A percentile compares a stretch with the other conserved stretches of the same genome.
These are phyloP conservation scores for Papilio gigon DNA, from an alignment of 2,888 invertebrate genomes.

Conservation along the genomic window DNA sequence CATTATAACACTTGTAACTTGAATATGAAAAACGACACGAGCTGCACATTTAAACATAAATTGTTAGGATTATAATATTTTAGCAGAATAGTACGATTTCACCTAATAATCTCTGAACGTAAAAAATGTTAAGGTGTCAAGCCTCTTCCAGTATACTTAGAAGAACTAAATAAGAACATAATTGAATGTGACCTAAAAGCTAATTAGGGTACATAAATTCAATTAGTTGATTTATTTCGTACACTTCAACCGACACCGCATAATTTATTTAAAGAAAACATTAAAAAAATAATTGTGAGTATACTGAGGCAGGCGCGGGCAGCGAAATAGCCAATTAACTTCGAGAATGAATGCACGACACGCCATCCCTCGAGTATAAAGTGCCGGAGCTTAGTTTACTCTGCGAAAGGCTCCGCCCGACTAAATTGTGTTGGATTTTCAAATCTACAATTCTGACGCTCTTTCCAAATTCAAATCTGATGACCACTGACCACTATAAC, in stretches of 20 bases:
- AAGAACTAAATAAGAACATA: no score
- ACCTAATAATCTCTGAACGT: no score
- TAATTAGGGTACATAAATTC: background rate
- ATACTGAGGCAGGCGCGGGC: conserved; percentile 15
- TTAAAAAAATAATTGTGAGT: conserved; percentile 17
- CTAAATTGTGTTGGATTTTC: background rate
- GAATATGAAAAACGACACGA: background rate
- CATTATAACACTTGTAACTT: background rate
- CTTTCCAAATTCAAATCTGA: background rate
- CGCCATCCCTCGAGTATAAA: conserved; percentile 12
- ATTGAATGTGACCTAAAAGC: no score
- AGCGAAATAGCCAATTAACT: conserved; percentile 27
- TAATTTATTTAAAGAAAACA: conserved; percentile 13
- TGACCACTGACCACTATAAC: background rate
- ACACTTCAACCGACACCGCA: background rate
- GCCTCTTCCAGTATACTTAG: no score
- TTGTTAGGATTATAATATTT: no score
- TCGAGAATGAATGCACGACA: conserved; percentile 13
- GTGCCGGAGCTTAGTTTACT: conserved; percentile 9
- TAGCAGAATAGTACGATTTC: no score
- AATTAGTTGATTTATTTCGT: background rate
- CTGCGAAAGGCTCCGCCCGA: background rate
- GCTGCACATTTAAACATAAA: no score
- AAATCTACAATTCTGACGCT: background rate
- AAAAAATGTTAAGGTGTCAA: no score